phyloP scores from a whole-genome alignment of 2,113 vertebrate genomes.

The Ranitomeya variabilis region DNA sequence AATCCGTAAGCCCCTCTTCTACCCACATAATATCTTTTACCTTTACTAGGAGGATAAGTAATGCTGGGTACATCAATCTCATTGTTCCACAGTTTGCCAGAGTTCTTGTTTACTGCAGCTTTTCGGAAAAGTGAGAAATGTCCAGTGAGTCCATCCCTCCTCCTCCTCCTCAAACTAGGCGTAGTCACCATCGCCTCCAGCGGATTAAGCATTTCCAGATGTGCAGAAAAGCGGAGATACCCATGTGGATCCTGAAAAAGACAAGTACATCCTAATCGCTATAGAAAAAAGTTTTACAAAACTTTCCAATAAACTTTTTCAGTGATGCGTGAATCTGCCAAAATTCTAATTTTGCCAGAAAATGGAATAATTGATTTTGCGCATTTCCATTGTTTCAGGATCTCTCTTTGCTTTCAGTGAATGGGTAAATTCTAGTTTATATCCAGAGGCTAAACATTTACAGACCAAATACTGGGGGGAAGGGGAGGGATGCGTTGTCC shows the following conservation, averaged over 20 bases:
- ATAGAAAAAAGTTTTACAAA: too few relatives aligned
- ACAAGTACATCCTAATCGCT: background rate
- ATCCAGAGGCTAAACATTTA: background rate
- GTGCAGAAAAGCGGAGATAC: conserved; percentile 1
- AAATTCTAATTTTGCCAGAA: too few relatives aligned
- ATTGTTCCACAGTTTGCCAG: conserved; percentile 24
- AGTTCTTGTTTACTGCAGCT: background rate
- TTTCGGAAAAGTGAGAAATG: background rate
- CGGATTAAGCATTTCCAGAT: background rate
- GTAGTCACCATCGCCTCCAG: background rate
- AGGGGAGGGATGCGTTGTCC: background rate
- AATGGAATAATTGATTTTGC: too few relatives aligned
- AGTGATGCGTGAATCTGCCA: too few relatives aligned
- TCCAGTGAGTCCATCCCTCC: background rate
- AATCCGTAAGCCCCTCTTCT: background rate
- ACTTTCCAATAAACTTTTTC: too few relatives aligned
- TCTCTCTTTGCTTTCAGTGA: background rate
- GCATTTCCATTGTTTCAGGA: too few relatives aligned
- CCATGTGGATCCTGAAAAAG: background rate
- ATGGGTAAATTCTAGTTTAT: background rate
- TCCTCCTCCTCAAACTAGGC: background rate
- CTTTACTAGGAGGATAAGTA: conserved; percentile 17
- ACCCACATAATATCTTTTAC: background rate
- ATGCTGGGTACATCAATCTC: background rate
- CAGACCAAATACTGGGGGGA: too few relatives aligned